Conservation (phyloP, 1,140 invertebrate species). For the Hycleus phaleratus region DNA sequence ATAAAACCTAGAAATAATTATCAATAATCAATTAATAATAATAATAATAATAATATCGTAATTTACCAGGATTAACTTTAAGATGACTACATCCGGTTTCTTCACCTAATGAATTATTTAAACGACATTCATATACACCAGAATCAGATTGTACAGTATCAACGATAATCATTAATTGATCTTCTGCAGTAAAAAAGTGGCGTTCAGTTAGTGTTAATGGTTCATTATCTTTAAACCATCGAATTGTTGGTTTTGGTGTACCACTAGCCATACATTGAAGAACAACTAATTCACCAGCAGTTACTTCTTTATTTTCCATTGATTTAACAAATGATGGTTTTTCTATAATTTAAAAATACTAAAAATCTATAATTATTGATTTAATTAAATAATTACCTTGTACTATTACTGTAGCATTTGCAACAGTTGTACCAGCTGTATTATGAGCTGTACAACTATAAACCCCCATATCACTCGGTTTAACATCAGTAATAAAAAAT, state of each 20-base stretch:
- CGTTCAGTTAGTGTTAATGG: slow-evolving; percentile 63
- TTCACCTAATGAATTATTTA: slow-evolving; percentile 75
- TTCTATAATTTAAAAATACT: slow-evolving; percentile 48
- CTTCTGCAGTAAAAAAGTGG: slow-evolving; percentile 72
- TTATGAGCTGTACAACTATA: slow-evolving; percentile 94
- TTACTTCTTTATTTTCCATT: slow-evolving; percentile 76
- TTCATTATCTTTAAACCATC: slow-evolving; percentile 81
- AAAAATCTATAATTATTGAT: too few relatives aligned
- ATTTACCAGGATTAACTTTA: slow-evolving; percentile 48
- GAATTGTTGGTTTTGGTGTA: slow-evolving; percentile 77
- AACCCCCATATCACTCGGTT: slow-evolving; percentile 77
- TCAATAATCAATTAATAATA: neutral
- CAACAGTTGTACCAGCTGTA: slow-evolving; percentile 73
- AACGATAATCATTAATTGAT: slow-evolving; percentile 82
- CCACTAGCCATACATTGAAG: slow-evolving; percentile 82
- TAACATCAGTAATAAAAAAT: slow-evolving; percentile 87
- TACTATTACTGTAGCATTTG: slow-evolving; percentile 84
- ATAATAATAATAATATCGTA: neutral
- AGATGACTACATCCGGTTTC: slow-evolving; percentile 47
- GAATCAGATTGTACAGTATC: slow-evolving; percentile 67
- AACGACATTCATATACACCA: slow-evolving; percentile 82
- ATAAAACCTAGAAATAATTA: neutral
- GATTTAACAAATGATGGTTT: slow-evolving; percentile 76
- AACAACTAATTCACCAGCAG: slow-evolving; percentile 70
- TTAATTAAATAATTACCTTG: slow-evolving; percentile 48